phyloP scores from a whole-genome alignment of 1,140 invertebrate genomes.

The Heliconius hewitsoni region DNA sequence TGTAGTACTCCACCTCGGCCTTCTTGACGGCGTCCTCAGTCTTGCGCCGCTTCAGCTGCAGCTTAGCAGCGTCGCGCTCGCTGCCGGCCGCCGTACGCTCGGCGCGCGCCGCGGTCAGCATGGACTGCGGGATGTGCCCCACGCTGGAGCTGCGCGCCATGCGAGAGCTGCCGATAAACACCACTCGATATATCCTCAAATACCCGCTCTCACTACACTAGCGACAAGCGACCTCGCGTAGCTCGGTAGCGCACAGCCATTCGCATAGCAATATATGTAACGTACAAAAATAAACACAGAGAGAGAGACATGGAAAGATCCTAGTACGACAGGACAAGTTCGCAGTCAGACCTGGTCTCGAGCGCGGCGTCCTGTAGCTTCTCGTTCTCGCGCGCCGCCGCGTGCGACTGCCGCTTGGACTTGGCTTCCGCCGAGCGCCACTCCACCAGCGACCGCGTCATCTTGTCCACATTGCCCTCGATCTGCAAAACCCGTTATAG shows the following conservation, averaged over 20 bases:
- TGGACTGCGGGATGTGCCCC: constrained; percentile 74
- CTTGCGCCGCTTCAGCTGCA: constrained; percentile 94
- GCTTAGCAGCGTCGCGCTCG: constrained; percentile 84
- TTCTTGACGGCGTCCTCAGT: constrained; percentile 94
- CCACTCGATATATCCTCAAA: neutral
- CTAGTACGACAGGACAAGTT: constrained; percentile 50
- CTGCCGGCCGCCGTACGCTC: constrained; percentile 60
- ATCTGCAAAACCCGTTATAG: constrained; percentile 71
- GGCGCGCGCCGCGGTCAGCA: constrained; percentile 67
- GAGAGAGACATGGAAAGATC: constrained; percentile 60
- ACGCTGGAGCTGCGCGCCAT: constrained; percentile 75
- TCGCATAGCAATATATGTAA: constrained; percentile 42
- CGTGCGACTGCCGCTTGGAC: constrained; percentile 92
- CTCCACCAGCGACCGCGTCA: constrained; percentile 89
- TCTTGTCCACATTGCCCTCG: constrained; percentile 93
- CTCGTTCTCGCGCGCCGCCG: constrained; percentile 92
- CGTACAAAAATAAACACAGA: constrained; percentile 32
- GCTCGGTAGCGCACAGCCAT: neutral
- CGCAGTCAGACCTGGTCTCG: constrained; percentile 74
- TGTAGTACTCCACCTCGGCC: constrained; percentile 96
- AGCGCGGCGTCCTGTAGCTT: constrained; percentile 89
- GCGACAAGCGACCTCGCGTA: constrained; percentile 7
- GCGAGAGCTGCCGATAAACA: constrained; percentile 54
- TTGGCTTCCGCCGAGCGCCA: constrained; percentile 93
- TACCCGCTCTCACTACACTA: neutral